A percentile compares a stretch with the other conserved stretches of the same genome.
These are phyloP conservation scores for Coremacera marginata DNA, from an alignment of 2,888 invertebrate species.

Conservation along the genomic window DNA sequence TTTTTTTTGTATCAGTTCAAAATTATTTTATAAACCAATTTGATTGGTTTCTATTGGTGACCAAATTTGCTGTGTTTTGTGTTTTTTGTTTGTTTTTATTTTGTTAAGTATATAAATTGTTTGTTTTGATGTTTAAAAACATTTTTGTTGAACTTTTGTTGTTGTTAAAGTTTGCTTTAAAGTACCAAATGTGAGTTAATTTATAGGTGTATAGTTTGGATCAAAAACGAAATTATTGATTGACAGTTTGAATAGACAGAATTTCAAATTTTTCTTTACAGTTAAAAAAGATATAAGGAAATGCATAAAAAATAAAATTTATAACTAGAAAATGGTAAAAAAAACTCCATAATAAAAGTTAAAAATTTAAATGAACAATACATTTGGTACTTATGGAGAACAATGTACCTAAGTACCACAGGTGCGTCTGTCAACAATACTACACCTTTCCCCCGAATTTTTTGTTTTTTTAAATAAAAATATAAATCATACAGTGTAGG, in stretches of 20 bases:
- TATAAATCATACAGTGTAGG: not conserved
- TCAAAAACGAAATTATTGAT: not conserved
- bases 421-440: not conserved
- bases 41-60: not conserved
- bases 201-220: not conserved
- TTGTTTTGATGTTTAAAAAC: not conserved
- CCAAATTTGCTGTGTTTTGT: no score
- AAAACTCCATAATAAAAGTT: not conserved
- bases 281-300: not conserved
- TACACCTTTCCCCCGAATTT: not conserved
- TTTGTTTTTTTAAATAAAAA: no score
- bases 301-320: no score
- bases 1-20: not conserved
- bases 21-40: not conserved
- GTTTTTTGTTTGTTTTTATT: not conserved
- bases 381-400: constrained; percentile 31
- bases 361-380: constrained; percentile 4
- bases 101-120: no score
- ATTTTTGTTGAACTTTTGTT: constrained; percentile 9
- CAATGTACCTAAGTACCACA: not conserved
- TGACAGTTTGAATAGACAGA: not conserved
- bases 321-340: not conserved
- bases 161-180: not conserved
- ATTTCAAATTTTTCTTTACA: not conserved
- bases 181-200: constrained; percentile 32